Evolutionary conservation across 2,888 invertebrate genomes (phyloP), one percentile per base, ranked within the genome.

Genomic region (Gymnoscelis rufifasciata): DNA sequence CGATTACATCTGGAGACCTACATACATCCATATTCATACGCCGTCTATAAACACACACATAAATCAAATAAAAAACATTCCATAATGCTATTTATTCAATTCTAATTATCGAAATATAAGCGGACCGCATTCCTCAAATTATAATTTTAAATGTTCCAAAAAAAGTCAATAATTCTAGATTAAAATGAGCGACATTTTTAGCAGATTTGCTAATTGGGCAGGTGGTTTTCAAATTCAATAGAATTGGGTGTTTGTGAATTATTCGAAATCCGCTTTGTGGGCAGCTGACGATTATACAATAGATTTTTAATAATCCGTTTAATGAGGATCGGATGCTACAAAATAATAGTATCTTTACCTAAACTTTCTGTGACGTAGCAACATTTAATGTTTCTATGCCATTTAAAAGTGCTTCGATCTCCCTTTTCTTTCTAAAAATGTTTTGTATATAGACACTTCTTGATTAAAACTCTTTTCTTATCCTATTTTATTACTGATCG

Each of bases 11-110:
- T 68, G 64, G 66, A 62, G 64, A 59, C 59, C 49, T n/a, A n/a
- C n/a, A n/a, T n/a, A 51, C 53, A 74, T 81, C 71, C 74, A 81
- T 81, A 82, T 79, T 79, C 70, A 79, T 74, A 47, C 43, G 51
- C 57, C 44, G 47, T 57, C 59, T 13, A 8, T 44, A 53, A 8
- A 14, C 33, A 33, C 39, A 53, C 10, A 14, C 33, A 33, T 43
- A 40, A 51, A 51, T 38, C 23, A 36, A 44, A 41, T 39, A 29
- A 42, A 43, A 44, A 43, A 27, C 24, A 29, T 29, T 37, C 11
- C 30, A 30, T 41, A 15, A 23, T 41, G 37, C 38, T 48, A 31
- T n/a, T n/a, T n/a, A n/a, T n/a, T n/a, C 12, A 41, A 47, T n/a
- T n/a, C 33, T 42, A 43, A 51, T 47, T 43, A 26, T 33, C 36